Evolutionary conservation across 1,140 invertebrate species (phyloP), one percentile per base, ranked within the genome.

Genomic region (Metaphire vulgaris): DNA sequence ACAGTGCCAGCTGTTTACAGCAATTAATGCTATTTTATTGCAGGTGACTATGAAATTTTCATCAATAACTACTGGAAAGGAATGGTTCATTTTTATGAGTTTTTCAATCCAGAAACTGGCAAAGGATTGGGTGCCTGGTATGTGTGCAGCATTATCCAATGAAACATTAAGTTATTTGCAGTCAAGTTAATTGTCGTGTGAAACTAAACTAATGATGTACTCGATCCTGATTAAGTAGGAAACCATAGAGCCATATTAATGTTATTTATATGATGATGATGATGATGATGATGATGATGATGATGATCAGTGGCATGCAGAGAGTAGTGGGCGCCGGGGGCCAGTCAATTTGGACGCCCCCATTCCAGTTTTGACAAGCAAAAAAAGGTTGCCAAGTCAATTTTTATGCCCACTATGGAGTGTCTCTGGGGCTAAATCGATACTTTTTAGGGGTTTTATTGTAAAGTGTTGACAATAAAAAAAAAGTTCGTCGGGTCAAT

Each of bases 61-160:
- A n/a, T 31, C 33, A 26, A 81, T 21, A 84, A 86, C 72, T 31
- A 83, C 65, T 87, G 82, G 77, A 79, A 81, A 41, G 80, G 85
- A 74, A 76, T 87, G 73, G 67, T 85, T 33, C 79, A 85, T 33
- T 86, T 86, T 77, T 85, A 87, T 79, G 86, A 87, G 78, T 87
- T 80, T 78, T 87, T 86, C 78, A 76, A 87, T 80, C 83, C 81
- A 31, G 86, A 87, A 66, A 83, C 77, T 41, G 86, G 86, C 0
- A 77, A 82, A 76, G 86, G 86, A 0, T 86, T 83, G 79, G 86
- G 86, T 29, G 85, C 86, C 33, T 85, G 83, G 83, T 85, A 69
- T 79, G 78, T 71, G 6, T 26, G 31, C 16, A 66, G 6, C 30
- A 28, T 65, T 74, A 26, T 26, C 33, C 16, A 56, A 74, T 65